Evolutionary conservation across 2,113 vertebrate species (phyloP).

Genomic region (Thamnaconus septentrionalis): DNA sequence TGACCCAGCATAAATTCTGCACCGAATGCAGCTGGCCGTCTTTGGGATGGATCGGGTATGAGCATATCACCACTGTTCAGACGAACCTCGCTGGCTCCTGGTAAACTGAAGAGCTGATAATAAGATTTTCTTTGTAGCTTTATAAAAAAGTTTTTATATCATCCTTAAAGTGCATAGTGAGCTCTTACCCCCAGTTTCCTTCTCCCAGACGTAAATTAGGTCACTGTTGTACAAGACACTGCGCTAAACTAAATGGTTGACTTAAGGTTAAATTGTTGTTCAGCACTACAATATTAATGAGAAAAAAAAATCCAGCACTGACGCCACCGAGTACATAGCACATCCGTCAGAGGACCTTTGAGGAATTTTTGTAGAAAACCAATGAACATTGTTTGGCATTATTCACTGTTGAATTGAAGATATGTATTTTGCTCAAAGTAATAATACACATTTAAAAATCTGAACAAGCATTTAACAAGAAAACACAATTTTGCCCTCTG

Average conservation of each 20-base stretch:
- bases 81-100: not conserved
- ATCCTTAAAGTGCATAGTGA: slow-evolving; percentile 3
- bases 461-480: no score
- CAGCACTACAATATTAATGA: no score
- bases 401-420: no score
- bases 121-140: not conserved
- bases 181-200: slow-evolving; percentile 3
- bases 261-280: no score
- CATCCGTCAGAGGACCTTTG: no score
- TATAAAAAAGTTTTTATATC: not conserved
- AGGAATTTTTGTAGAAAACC: no score
- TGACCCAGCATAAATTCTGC: slow-evolving; percentile 3
- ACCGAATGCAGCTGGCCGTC: slow-evolving; percentile 6
- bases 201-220: slow-evolving; percentile 5
- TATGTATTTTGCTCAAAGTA: no score
- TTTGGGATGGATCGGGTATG: slow-evolving; percentile 10
- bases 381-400: no score
- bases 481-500: no score
- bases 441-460: no score
- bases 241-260: not conserved
- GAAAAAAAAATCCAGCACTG: no score
- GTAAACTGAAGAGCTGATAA: not conserved
- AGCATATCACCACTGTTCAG: not conserved
- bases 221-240: slow-evolving; percentile 1
- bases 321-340: no score